These are phyloP conservation scores for Morone saxatilis DNA, from an alignment of 2,113 vertebrate species.

Conservation along the genomic window DNA sequence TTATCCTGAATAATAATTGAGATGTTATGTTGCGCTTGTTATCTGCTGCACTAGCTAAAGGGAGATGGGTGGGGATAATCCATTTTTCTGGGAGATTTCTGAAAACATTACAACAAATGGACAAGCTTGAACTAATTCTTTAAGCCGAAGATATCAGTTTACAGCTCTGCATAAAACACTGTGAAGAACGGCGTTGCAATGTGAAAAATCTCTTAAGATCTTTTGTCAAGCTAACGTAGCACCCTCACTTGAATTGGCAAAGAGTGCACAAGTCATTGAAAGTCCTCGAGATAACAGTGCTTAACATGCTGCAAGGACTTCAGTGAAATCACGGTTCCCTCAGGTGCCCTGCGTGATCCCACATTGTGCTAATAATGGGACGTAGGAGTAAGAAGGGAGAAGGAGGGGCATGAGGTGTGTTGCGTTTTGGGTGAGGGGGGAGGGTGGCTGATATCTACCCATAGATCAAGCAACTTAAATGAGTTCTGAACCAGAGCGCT, in stretches of 20 bases:
- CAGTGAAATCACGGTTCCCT: constrained; percentile 30
- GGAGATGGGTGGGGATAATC: constrained; percentile 56
- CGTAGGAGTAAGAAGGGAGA: constrained; percentile 23
- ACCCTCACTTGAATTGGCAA: constrained; percentile 31
- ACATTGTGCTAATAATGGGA: constrained; percentile 40
- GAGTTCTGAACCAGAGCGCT: constrained; percentile 49
- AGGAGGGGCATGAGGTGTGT: background rate
- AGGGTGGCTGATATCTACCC: constrained; percentile 36
- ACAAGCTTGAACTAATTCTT: constrained; percentile 28
- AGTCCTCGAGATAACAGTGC: constrained; percentile 31
- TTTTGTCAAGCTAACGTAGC: constrained; percentile 7
- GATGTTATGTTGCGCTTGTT: constrained; percentile 65
- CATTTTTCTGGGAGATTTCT: constrained; percentile 39
- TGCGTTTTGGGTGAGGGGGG: background rate
- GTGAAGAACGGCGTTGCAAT: background rate
- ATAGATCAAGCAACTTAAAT: constrained; percentile 68
- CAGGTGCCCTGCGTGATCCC: constrained; percentile 26
- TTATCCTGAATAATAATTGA: constrained; percentile 64
- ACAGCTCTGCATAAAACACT: constrained; percentile 2
- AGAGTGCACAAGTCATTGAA: constrained; percentile 40
- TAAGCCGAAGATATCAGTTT: constrained; percentile 34
- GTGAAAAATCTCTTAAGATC: background rate
- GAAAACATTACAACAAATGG: constrained; percentile 40
- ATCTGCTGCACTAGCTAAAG: constrained; percentile 42
- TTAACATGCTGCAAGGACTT: constrained; percentile 29